Percentiles rank a stretch among this genome's conserved stretches.
Evolutionary conservation across 35 echinoderm and acorn worm genomes (phyloP).

Genomic region (Nesometra sesokonis): DNA sequence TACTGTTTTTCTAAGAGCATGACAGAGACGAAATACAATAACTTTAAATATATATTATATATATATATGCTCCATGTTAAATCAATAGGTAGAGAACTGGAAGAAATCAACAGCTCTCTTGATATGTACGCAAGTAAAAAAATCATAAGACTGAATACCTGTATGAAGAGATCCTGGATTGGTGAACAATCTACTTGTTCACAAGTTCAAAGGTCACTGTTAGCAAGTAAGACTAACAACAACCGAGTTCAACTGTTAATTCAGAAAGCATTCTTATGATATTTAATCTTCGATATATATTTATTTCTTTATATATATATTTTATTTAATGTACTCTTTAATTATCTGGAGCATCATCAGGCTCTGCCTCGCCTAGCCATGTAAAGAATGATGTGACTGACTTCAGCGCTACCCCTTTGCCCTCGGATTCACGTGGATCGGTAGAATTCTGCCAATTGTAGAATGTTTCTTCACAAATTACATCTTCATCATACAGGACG

Average conservation of each 20-base stretch:
- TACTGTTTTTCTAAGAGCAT: background rate
- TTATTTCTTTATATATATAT: too few species aligned
- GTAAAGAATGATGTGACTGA: slow-evolving; percentile 89
- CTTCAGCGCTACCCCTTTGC: slow-evolving; percentile 82
- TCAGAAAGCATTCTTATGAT: background rate
- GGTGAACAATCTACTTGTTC: background rate
- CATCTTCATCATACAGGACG: slow-evolving; percentile 84
- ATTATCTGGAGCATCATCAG: background rate
- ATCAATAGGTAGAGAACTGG: background rate
- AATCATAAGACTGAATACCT: background rate
- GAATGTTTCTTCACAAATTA: slow-evolving; percentile 71
- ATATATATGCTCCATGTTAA: background rate
- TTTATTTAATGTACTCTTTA: too few species aligned
- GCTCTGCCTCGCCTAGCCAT: slow-evolving; percentile 75
- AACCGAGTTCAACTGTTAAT: background rate
- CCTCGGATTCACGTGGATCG: slow-evolving; percentile 48
- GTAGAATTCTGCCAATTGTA: slow-evolving; percentile 59
- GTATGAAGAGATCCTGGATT: background rate
- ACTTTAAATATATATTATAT: background rate
- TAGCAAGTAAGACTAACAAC: background rate
- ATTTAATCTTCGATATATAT: too few species aligned
- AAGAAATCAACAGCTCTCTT: background rate
- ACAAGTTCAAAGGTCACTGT: background rate
- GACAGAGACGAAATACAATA: background rate
- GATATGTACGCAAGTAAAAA: background rate